A percentile compares a stretch with the other conserved stretches of the same genome.
These are phyloP conservation scores for Nothura maculosa DNA, from an alignment of 2,797 vertebrate species.

Conservation along the genomic window DNA sequence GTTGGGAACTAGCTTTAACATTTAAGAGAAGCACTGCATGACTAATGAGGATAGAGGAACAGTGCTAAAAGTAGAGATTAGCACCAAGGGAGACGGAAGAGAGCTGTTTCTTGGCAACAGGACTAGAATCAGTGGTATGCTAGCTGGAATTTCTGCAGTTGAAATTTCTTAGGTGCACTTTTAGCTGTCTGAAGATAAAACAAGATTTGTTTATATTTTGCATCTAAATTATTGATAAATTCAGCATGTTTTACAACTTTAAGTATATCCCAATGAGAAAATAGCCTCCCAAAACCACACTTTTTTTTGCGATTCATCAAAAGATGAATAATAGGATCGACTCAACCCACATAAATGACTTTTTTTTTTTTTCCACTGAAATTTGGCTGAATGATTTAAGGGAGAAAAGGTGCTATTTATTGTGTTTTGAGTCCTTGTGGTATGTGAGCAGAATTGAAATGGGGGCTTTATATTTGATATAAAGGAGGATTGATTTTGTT, in stretches of 20 bases:
- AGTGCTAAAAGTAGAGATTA: constrained; percentile 60
- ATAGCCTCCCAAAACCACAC: neutral
- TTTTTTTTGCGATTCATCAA: neutral
- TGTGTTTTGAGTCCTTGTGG: neutral
- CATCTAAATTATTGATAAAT: neutral
- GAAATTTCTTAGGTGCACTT: constrained; percentile 17
- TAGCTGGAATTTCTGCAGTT: constrained; percentile 13
- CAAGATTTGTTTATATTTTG: neutral
- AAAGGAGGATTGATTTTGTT: neutral
- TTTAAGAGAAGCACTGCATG: constrained; percentile 50
- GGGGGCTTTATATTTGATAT: neutral
- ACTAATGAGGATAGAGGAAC: constrained; percentile 47
- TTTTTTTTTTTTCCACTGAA: neutral
- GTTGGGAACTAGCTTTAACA: constrained; percentile 25
- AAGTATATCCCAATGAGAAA: neutral
- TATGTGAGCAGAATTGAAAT: neutral
- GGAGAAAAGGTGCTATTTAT: neutral
- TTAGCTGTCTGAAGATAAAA: constrained; percentile 12
- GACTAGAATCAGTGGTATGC: neutral
- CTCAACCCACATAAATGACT: neutral
- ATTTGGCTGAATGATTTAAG: neutral
- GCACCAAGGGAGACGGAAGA: constrained; percentile 35
- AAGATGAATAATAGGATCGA: neutral
- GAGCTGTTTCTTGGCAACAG: constrained; percentile 45
- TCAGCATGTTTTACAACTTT: neutral